Conservation (phyloP, 2,888 invertebrate genomes). For the Catonia carolina region DNA sequence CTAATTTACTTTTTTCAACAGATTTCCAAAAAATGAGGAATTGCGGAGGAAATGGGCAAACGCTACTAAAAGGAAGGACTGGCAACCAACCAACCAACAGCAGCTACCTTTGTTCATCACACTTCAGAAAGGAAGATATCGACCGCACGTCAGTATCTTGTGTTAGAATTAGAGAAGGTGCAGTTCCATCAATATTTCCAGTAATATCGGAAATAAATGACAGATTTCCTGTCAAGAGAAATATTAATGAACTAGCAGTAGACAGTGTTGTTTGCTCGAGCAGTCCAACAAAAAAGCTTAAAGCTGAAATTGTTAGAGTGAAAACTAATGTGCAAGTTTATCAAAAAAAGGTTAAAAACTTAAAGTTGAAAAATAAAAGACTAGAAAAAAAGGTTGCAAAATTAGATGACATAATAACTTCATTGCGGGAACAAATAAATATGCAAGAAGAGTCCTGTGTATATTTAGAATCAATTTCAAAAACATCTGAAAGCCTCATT, state of each 20-base stretch:
- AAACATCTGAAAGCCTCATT: slow-evolving; percentile 2
- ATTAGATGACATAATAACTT: slow-evolving; percentile 2
- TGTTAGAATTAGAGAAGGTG: slow-evolving; percentile 12
- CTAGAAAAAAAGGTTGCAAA: slow-evolving; percentile 8
- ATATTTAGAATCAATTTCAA: neutral
- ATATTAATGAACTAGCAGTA: neutral
- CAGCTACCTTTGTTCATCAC: slow-evolving; percentile 21
- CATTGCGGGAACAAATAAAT: slow-evolving; percentile 5
- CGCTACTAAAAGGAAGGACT: slow-evolving; percentile 19
- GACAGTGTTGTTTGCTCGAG: neutral
- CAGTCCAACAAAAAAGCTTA: slow-evolving; percentile 2
- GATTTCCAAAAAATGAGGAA: slow-evolving; percentile 16
- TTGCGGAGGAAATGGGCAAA: slow-evolving; percentile 17
- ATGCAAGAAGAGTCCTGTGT: slow-evolving; percentile 2
- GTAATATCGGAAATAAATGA: slow-evolving; percentile 3
- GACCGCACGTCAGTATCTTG: slow-evolving; percentile 15
- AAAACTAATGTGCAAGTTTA: neutral
- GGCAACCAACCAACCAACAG: slow-evolving; percentile 23
- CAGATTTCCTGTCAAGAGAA: neutral
- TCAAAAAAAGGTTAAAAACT: slow-evolving; percentile 2
- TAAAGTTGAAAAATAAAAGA: slow-evolving; percentile 1
- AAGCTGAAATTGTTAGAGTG: neutral
- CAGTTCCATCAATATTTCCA: slow-evolving; percentile 17
- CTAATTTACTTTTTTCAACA: slow-evolving; percentile 12
- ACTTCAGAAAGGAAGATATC: slow-evolving; percentile 24